A percentile compares a stretch with the other conserved stretches of the same genome.
Evolutionary conservation across 2,797 vertebrate genomes (phyloP).

Genomic region (Lithobates pipiens): DNA sequence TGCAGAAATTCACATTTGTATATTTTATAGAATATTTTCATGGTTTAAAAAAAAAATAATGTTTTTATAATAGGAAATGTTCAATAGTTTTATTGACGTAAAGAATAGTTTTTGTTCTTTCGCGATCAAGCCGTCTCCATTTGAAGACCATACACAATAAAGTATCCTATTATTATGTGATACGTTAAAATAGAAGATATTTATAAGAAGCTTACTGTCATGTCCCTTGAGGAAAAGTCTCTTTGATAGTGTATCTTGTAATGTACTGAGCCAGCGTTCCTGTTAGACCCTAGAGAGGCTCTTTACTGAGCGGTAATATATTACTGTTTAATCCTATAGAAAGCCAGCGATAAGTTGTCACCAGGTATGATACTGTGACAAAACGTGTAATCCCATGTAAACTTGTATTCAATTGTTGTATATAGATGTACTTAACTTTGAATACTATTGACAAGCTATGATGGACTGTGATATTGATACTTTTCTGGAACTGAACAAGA

Average conservation of each 20-base stretch:
- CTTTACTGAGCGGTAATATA: conserved; percentile 36
- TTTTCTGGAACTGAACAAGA: conserved; percentile 2
- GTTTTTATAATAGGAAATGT: neutral
- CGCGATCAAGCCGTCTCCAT: neutral
- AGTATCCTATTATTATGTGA: conserved; percentile 21
- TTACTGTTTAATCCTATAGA: conserved; percentile 54
- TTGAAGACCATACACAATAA: neutral
- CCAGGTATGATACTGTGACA: conserved; percentile 25
- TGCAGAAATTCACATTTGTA: neutral
- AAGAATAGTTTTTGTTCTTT: neutral
- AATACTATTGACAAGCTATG: neutral
- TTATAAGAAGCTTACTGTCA: conserved; percentile 12
- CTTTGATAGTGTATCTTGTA: conserved; percentile 48
- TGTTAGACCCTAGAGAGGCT: conserved; percentile 35
- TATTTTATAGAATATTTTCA: neutral
- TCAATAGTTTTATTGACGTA: neutral
- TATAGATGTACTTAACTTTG: conserved; percentile 13
- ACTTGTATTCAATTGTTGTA: conserved; percentile 18
- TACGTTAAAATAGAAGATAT: conserved; percentile 23
- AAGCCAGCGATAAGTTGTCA: conserved; percentile 41
- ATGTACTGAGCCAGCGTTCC: conserved; percentile 29
- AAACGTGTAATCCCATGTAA: conserved; percentile 47
- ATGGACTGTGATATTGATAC: conserved; percentile 30
- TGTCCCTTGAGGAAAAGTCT: conserved; percentile 5
- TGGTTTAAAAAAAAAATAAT: no score